Base-by-base conservation (phyloP, 2,113 vertebrate species). In the Poicephalus gulielmi region DNA sequence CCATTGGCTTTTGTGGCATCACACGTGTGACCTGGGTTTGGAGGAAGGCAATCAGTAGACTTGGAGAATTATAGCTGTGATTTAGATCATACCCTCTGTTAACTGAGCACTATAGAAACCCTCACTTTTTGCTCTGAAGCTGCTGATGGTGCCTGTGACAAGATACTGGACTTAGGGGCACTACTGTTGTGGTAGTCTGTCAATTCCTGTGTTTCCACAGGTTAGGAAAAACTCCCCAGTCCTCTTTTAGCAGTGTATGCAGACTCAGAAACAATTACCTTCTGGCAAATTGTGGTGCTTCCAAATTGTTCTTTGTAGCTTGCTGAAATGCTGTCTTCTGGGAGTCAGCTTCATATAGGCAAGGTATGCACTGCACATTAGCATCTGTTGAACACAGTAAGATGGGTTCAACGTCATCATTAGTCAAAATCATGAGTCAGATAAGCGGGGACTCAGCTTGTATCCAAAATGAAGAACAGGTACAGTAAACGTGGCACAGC, bases 381-480 rank as follows among this genome's bases (percentile, higher is more conserved):
- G 52, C 39, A 33, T 90, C 62, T 94, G 57, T 57, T 88, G 31
- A 76, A 55, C 52, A 27, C 47, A 62, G 49, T 17, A 31, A 24
- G 35, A 64, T 64, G 70, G 25, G 27, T 14, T 68, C 39, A 75
- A 7, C 9, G 4, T 59, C 57, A 35, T 35, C 47, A 28, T 50
- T 35, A 17, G 22, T 30, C 44, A 91, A n/a, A 80, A 50, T 90
- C 28, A 8, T 76, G 74, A 73, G 67, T 64, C 41, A 13, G 76
- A 55, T 67, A 84, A 94, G 57, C 2, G 10, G 30, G 74, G 69
- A 24, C 63, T 85, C 6, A 1, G 10, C 69, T 83, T 90, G 47
- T 80, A 68, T 76, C 53, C 8, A 4, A 83, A 95, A 88, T 88
- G 76, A 96, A 92, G 76, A 87, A 33, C 83, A 75, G 92, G 43